Conservation (phyloP, 2,113 vertebrate genomes). For the Anguilla rostrata region DNA sequence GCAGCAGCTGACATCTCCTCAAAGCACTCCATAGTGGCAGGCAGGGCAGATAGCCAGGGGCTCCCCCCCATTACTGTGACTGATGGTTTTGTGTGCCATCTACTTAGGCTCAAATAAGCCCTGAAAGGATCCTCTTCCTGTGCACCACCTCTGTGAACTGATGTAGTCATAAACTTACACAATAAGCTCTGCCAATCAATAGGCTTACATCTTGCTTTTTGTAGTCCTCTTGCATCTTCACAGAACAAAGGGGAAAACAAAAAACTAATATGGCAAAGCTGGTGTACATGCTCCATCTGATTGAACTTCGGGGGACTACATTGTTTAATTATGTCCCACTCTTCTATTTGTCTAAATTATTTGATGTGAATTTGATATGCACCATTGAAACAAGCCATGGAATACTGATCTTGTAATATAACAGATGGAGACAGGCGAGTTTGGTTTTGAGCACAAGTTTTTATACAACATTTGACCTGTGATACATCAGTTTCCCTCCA, state of each 20-base stretch:
- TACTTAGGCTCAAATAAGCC: neutral
- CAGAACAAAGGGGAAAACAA: neutral
- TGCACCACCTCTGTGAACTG: neutral
- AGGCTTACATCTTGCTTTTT: neutral
- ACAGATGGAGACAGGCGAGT: constrained; percentile 42
- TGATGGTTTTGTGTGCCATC: neutral
- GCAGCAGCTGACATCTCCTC: constrained; percentile 31
- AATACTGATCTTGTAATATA: constrained; percentile 3
- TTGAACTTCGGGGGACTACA: too few relatives aligned
- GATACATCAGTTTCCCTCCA: constrained; percentile 39
- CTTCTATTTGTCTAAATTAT: neutral
- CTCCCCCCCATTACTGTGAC: neutral
- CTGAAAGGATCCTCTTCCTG: neutral
- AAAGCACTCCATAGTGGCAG: neutral
- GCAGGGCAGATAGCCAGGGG: neutral
- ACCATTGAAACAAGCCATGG: constrained; percentile 7
- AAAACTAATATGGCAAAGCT: neutral
- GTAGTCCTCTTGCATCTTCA: neutral
- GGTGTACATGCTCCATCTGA: too few relatives aligned
- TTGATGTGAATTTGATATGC: constrained; percentile 19
- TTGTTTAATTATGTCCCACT: too few relatives aligned
- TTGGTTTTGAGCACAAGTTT: constrained; percentile 22
- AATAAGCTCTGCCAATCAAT: neutral
- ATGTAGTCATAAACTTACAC: neutral
- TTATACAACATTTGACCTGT: constrained; percentile 32